phyloP scores from a whole-genome alignment of 92 coral and sea anemone species.

The Epizoanthus stellaris region DNA sequence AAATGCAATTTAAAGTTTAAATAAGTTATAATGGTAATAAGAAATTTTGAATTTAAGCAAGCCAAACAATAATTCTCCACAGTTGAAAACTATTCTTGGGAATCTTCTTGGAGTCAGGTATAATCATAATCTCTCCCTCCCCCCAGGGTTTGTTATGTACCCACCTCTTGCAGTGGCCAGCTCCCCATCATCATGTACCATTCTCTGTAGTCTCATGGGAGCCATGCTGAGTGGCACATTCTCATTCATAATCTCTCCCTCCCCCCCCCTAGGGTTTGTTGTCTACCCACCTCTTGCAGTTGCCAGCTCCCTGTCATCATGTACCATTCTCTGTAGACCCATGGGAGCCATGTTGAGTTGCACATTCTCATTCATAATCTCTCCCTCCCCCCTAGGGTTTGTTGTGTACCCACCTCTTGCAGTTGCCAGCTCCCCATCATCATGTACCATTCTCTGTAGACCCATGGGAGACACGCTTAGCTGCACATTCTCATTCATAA shows the following conservation, averaged over 20 bases:
- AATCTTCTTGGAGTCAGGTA: too few species aligned
- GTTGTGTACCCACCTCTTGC: neutral
- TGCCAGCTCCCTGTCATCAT: slow-evolving; percentile 24
- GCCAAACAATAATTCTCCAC: too few species aligned
- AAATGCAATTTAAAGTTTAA: too few species aligned
- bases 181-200: slow-evolving; percentile 12
- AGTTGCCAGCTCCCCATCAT: slow-evolving; percentile 1
- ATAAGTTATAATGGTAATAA: too few species aligned
- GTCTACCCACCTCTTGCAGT: slow-evolving; percentile 12
- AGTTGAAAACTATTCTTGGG: too few species aligned
- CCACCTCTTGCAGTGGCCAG: slow-evolving; percentile 10
- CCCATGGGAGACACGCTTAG: neutral
- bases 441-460: neutral
- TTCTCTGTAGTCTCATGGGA: neutral
- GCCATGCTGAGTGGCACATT: neutral
- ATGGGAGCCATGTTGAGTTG: slow-evolving; percentile 15
- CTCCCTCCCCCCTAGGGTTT: neutral
- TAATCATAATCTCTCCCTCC: neutral
- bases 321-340: slow-evolving; percentile 19
- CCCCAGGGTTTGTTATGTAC: neutral
- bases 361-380: neutral
- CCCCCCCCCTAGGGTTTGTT: neutral
- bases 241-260: neutral
- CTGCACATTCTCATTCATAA: too few species aligned
- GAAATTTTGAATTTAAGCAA: neutral